Percentiles rank a stretch among this genome's conserved stretches.
These are phyloP conservation scores for Helogale parvula DNA, from an alignment of 2,113 vertebrate species.

Conservation along the genomic window DNA sequence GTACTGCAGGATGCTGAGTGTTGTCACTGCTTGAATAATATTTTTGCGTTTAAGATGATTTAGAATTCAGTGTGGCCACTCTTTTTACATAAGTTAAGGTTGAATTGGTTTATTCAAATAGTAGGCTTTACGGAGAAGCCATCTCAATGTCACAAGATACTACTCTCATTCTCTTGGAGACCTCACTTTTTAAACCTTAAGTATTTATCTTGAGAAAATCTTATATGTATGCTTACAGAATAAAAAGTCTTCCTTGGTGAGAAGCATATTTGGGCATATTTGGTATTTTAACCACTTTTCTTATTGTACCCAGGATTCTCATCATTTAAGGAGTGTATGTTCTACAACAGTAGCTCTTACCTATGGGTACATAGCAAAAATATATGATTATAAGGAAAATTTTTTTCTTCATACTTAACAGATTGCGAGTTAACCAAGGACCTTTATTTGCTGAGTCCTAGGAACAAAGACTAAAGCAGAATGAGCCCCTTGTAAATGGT, in stretches of 20 bases:
- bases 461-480: conserved; percentile 7
- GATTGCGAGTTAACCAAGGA: neutral
- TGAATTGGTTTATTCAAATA: neutral
- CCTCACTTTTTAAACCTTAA: conserved; percentile 21
- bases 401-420: conserved; percentile 1
- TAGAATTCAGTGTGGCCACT: neutral
- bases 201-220: neutral
- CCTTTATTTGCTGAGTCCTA: neutral
- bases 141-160: neutral
- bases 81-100: conserved; percentile 26
- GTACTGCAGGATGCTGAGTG: neutral
- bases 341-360: neutral
- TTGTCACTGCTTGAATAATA: neutral
- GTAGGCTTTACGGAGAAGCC: neutral
- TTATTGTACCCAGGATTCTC: neutral
- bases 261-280: neutral
- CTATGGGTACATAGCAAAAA: neutral
- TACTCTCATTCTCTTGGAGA: neutral
- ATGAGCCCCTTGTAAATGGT: neutral
- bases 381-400: neutral
- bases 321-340: neutral
- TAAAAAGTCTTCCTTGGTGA: neutral
- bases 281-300: neutral
- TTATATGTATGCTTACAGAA: neutral
- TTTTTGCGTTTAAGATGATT: neutral